phyloP scores from a whole-genome alignment of 2,888 invertebrate species.

The Macaria notata region DNA sequence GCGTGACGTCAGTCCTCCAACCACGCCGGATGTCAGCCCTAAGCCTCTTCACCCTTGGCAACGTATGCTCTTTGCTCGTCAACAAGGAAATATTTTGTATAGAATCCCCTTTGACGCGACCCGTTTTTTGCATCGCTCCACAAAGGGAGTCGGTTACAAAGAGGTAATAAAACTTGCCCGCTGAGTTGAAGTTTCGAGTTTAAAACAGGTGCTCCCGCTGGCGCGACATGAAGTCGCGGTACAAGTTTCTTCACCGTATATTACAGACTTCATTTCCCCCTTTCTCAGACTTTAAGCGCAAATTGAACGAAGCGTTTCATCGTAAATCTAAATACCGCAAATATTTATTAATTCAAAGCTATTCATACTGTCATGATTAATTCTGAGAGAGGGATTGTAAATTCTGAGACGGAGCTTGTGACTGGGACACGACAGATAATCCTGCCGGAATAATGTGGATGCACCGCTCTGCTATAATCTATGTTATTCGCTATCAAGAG shows the following conservation, averaged over 20 bases:
- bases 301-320: slow-evolving; percentile 19
- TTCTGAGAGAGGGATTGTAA: slow-evolving; percentile 47
- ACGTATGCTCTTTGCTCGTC: slow-evolving; percentile 35
- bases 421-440: slow-evolving; percentile 58
- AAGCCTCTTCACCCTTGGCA: slow-evolving; percentile 26
- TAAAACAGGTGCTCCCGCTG: slow-evolving; percentile 32
- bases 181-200: slow-evolving; percentile 33
- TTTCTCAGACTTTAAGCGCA: slow-evolving; percentile 17
- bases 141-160: slow-evolving; percentile 36
- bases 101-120: slow-evolving; percentile 34
- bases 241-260: slow-evolving; percentile 13
- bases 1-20: neutral
- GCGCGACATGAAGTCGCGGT: slow-evolving; percentile 19
- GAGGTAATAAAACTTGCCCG: slow-evolving; percentile 35
- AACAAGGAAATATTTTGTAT: slow-evolving; percentile 39
- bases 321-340: slow-evolving; percentile 20
- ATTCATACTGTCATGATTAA: slow-evolving; percentile 44
- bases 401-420: slow-evolving; percentile 45
- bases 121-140: slow-evolving; percentile 31
- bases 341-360: slow-evolving; percentile 28
- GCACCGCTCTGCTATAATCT: slow-evolving; percentile 57
- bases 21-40: slow-evolving; percentile 19
- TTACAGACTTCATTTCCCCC: slow-evolving; percentile 11
- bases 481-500: slow-evolving; percentile 56
- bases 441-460: slow-evolving; percentile 57